Evolutionary conservation across 2,113 vertebrate species (phyloP).

Genomic region (Phaetusa simplex): DNA sequence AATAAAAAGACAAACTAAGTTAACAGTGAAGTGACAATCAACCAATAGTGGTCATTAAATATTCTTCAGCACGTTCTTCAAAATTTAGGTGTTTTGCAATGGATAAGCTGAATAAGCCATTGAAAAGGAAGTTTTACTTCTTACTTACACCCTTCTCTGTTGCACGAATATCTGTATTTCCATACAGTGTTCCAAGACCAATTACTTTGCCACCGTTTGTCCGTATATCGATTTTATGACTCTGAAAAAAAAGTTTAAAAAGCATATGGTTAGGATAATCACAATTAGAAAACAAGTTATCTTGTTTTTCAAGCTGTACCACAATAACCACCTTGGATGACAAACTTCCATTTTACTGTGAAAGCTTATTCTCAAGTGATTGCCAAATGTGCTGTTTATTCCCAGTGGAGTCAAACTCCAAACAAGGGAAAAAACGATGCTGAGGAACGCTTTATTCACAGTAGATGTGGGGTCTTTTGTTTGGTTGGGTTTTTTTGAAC

Average conservation of each 20-base stretch:
- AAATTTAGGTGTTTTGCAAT: not conserved
- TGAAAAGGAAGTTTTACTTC: not conserved
- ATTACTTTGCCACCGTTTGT: conserved; percentile 86
- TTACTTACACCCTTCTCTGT: conserved; percentile 83
- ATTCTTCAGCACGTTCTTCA: not conserved
- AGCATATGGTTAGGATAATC: not conserved
- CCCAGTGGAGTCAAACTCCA: not conserved
- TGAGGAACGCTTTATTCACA: not conserved
- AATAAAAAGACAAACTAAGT: not conserved
- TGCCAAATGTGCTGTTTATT: not conserved
- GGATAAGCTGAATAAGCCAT: not conserved
- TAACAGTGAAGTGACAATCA: not conserved
- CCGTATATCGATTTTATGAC: conserved; percentile 82
- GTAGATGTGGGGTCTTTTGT: not conserved
- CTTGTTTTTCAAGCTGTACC: not conserved
- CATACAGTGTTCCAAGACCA: conserved; percentile 87
- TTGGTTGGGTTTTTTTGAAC: not conserved
- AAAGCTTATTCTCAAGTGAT: not conserved
- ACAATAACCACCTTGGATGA: not conserved
- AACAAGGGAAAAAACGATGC: not conserved
- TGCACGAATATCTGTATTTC: conserved; percentile 85
- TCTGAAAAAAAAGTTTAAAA: conserved; percentile 71
- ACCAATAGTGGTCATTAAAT: not conserved
- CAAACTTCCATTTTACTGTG: not conserved
- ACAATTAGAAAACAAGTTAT: not conserved